These are phyloP conservation scores for Camelus bactrianus DNA, from an alignment of 2,113 vertebrate genomes.

Conservation along the genomic window DNA sequence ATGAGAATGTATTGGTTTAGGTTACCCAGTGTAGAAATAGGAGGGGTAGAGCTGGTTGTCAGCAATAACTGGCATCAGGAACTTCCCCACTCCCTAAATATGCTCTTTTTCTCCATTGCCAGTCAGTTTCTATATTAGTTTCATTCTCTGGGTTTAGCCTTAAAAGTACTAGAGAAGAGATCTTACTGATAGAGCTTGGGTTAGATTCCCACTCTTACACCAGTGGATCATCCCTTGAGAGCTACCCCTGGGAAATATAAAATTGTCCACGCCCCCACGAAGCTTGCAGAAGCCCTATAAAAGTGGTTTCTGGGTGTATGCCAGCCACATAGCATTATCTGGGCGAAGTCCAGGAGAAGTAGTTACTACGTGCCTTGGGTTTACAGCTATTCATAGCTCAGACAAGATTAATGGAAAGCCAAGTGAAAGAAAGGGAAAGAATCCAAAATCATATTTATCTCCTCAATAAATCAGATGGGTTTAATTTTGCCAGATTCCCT, in stretches of 20 bases:
- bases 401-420: constrained; percentile 35
- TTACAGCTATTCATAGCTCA: constrained; percentile 30
- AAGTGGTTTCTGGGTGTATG: not conserved
- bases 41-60: not conserved
- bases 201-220: not conserved
- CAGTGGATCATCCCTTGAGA: not conserved
- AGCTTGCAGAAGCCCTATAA: not conserved
- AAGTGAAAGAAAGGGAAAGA: constrained; percentile 24
- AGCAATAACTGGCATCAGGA: not conserved
- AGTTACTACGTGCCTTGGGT: not conserved
- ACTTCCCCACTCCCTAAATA: not conserved
- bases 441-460: not conserved
- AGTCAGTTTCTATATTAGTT: not conserved
- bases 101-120: not conserved
- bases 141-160: constrained; percentile 8
- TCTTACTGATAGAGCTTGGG: not conserved
- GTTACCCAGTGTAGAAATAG: not conserved
- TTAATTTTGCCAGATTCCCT: constrained; percentile 39
- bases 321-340: not conserved
- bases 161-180: not conserved
- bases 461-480: not conserved
- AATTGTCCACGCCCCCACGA: not conserved
- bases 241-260: not conserved
- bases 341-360: not conserved
- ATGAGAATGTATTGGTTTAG: not conserved